Base-by-base conservation (phyloP, 1,140 invertebrate genomes). In the Caenorhabditis tropicalis region DNA sequence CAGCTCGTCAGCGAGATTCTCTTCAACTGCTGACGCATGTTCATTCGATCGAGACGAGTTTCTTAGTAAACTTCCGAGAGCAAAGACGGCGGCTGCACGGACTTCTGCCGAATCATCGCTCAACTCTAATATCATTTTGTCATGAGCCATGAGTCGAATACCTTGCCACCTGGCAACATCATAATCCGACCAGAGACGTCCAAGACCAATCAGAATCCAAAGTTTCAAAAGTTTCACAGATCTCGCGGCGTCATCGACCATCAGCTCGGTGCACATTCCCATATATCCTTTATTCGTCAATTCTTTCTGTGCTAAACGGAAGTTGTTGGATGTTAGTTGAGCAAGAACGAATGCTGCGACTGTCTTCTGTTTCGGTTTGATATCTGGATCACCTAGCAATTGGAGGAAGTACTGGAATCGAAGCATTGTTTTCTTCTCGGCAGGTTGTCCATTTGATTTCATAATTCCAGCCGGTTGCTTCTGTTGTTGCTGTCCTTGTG, bases 141-240 rank as follows among this genome's bases (percentile, higher is more conserved):
- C 97, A 92, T 98, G 96, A 9, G 97, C 96, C 85, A 94, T 94
- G 91, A 98, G 96, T n/a, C 97, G 93, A 16, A 96, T 96, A 12
- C 96, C 97, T 70, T 95, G 96, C 96, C 97, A 98, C 83, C 96
- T 93, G 27, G 97, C 96, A 90, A 95, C 94, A 89, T 97, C 95
- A 91, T 95, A 97, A 90, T 96, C 94, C 85, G 95, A 94, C 98
- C 97, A 99, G 36, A 97, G 93, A 90, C 95, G 93, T n/a, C 95
- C 96, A 70, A 99, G 93, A 91, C 95, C 96, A 65, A 99, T 94
- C 84, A 95, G 95, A 56, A 98, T 92, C 97, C 97, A 99, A 91
- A 96, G 95, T 39, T 95, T 93, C 24, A 98, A 92, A 70, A 94
- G 92, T 60, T 81, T 81, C 16, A 81, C 79, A 36, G 21, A 49